Conservation (phyloP, 2,797 vertebrate genomes). For the Chromis chromis region DNA sequence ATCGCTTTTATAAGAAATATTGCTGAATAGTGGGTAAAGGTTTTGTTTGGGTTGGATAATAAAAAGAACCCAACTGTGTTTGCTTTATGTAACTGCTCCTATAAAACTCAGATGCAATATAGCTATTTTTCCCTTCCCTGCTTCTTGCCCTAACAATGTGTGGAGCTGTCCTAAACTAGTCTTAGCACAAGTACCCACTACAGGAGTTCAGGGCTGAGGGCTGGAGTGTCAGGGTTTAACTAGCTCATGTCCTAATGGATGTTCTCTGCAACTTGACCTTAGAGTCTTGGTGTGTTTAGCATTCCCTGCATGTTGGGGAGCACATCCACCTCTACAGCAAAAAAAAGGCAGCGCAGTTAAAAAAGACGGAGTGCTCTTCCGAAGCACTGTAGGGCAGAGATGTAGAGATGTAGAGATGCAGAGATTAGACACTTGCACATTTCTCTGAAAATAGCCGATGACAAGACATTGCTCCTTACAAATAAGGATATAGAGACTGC, state of each 20-base stretch:
- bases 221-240: constrained; percentile 65
- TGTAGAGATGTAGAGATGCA: constrained; percentile 1
- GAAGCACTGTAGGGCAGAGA: too few species aligned
- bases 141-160: constrained; percentile 38
- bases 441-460: constrained; percentile 41
- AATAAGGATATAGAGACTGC: constrained; percentile 31
- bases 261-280: constrained; percentile 57
- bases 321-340: constrained; percentile 46
- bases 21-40: constrained; percentile 23
- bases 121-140: constrained; percentile 1
- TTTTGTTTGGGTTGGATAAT: constrained; percentile 26
- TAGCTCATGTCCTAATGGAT: constrained; percentile 61
- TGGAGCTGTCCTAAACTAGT: constrained; percentile 19
- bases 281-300: constrained; percentile 53
- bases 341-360: constrained; percentile 41
- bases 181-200: constrained; percentile 49
- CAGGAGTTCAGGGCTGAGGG: constrained; percentile 58
- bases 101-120: constrained; percentile 11
- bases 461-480: constrained; percentile 25
- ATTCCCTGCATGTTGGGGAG: constrained; percentile 59
- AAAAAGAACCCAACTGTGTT: constrained; percentile 17
- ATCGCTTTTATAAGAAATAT: constrained; percentile 9
- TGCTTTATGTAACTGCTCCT: constrained; percentile 18
- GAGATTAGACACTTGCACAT: constrained; percentile 49
- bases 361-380: constrained; percentile 27